Base-by-base conservation (phyloP, 1,140 invertebrate genomes). In the Drosophila orosa region DNA sequence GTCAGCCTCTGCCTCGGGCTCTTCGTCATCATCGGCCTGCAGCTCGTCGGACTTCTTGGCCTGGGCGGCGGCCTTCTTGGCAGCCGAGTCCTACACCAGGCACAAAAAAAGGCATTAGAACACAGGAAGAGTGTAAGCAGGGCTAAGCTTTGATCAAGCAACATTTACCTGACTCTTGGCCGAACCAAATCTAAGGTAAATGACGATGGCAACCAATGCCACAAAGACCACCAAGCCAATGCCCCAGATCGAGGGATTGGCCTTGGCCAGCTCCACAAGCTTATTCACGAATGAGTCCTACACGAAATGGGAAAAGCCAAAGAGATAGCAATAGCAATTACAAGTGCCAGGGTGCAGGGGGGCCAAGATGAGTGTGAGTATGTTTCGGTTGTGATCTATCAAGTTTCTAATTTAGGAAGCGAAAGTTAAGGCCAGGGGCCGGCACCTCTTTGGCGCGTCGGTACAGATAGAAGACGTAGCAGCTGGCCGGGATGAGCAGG, bases 241-340 rank as follows among this genome's bases (percentile, higher is more conserved):
- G 56, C 95, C 96, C 95, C 97, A 98, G 67, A 98, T 94, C 96
- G 97, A 98, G 31, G 98, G 98, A 91, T 97, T 94, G 61, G 97
- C 96, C 79, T 97, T 96, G 63, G 97, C 97, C 78, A 96, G 96
- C 90, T 95, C 95, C 74, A 97, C 93, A 60, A 97, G 92, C 73
- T 96, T 95, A 90, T 95, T 95, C 89, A 98, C 93, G 79, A 97
- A 92, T 89, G 95, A 96, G 90, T 96, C 96, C 97, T 98, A 95
- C 29, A 54, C 78, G 82, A 85, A 62, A 80, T 62, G 67, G 61
- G 33, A 42, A 37, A 81, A 61, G 61, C 50, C 45, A 77, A 72
- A 73, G 54, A 57, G 59, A 77, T 71, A 84, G 76, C 54, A 75
- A 68, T 71, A 71, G 66, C 68, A 25, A 39, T 72, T 48, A 72